phyloP scores from a whole-genome alignment of 2,888 invertebrate genomes.

The Drosophila sordidula region DNA sequence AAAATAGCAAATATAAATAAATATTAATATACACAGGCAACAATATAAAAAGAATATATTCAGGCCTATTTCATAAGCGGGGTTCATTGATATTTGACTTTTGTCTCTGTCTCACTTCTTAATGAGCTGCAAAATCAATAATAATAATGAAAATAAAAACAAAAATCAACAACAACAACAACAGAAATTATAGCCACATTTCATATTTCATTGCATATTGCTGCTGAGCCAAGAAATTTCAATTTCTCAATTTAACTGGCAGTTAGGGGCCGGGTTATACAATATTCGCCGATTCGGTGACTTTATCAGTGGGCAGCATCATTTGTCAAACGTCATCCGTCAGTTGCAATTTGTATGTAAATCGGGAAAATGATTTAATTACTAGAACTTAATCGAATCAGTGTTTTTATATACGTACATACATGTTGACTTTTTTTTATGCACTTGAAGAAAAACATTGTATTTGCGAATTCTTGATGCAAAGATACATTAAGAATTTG shows the following conservation, averaged over 20 bases:
- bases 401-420: constrained; percentile 30
- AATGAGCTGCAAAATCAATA: constrained; percentile 30
- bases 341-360: constrained; percentile 69
- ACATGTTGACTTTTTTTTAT: constrained; percentile 1
- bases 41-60: constrained; percentile 29
- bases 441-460: constrained; percentile 5
- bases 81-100: constrained; percentile 78
- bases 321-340: constrained; percentile 62
- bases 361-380: constrained; percentile 75
- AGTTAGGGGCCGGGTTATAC: constrained; percentile 40
- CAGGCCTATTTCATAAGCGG: constrained; percentile 72
- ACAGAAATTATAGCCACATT: neutral
- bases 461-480: too few species aligned
- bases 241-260: constrained; percentile 27
- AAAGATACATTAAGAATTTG: too few species aligned
- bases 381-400: constrained; percentile 76
- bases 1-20: constrained; percentile 62
- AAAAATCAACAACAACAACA: neutral
- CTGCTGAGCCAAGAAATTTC: constrained; percentile 2
- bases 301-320: constrained; percentile 30
- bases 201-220: neutral
- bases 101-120: constrained; percentile 1
- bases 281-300: constrained; percentile 42
- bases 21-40: constrained; percentile 16
- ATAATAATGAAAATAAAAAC: constrained; percentile 9